Evolutionary conservation across 2,797 vertebrate species (phyloP).

Genomic region (Perodicticus potto): DNA sequence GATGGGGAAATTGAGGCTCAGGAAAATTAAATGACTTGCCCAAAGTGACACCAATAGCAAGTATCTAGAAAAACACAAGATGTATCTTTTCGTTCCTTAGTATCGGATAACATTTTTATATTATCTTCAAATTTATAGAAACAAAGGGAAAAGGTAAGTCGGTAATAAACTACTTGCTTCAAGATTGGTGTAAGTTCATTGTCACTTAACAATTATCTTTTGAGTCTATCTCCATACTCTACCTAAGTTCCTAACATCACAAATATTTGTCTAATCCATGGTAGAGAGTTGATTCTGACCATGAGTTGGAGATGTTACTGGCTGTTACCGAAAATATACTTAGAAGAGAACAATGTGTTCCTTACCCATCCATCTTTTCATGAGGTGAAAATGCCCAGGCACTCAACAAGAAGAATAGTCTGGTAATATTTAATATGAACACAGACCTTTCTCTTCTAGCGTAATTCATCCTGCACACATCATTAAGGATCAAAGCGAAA

Average conservation of each 20-base stretch:
- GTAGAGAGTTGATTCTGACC: slow-evolving; percentile 25
- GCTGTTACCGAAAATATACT: slow-evolving; percentile 41
- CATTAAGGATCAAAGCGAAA: slow-evolving; percentile 71
- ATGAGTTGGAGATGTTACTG: not conserved
- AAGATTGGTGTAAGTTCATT: not conserved
- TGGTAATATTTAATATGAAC: slow-evolving; percentile 40
- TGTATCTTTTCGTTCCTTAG: not conserved
- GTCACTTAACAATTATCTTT: not conserved
- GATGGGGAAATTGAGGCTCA: not conserved
- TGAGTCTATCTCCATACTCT: not conserved
- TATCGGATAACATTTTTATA: not conserved
- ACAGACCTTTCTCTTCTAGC: slow-evolving; percentile 30
- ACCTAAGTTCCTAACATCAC: not conserved
- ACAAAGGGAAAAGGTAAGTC: not conserved
- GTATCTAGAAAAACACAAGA: not conserved
- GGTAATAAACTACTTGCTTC: not conserved
- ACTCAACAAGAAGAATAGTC: slow-evolving; percentile 36
- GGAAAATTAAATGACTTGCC: not conserved
- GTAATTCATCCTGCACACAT: slow-evolving; percentile 44
- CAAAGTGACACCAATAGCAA: not conserved
- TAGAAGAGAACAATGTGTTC: not conserved
- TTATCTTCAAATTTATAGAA: not conserved
- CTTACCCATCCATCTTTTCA: not conserved
- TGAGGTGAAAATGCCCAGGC: not conserved
- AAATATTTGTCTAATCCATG: not conserved